Evolutionary conservation across 1,140 invertebrate species (phyloP).

Genomic region (Pectinophora gossypiella): DNA sequence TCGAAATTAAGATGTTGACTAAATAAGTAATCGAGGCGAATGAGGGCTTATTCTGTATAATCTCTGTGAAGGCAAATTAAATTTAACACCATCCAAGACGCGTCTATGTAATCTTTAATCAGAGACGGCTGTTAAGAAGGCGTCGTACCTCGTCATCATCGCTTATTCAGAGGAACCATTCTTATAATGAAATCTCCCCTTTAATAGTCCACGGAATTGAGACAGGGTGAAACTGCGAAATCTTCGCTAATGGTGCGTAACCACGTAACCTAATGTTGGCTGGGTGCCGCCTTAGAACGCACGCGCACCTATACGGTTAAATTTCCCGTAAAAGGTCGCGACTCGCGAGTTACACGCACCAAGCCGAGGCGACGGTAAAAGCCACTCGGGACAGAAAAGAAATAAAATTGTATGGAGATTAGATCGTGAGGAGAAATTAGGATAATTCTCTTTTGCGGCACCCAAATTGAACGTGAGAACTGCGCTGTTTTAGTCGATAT

Average conservation of each 20-base stretch:
- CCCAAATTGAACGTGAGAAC: neutral
- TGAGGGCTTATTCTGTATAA: conserved; percentile 28
- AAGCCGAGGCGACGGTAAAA: conserved; percentile 10
- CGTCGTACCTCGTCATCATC: conserved; percentile 29
- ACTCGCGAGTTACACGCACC: conserved; percentile 12
- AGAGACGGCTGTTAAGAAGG: conserved; percentile 26
- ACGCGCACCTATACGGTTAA: conserved; percentile 14
- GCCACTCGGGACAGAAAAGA: conserved; percentile 7
- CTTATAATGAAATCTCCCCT: conserved; percentile 56
- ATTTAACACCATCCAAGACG: conserved; percentile 23
- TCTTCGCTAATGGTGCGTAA: conserved; percentile 50
- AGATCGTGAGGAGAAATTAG: neutral
- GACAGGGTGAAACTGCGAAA: conserved; percentile 52
- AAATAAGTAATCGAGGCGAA: conserved; percentile 28
- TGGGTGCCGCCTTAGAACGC: conserved; percentile 28
- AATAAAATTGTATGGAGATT: conserved; percentile 23
- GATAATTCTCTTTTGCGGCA: neutral
- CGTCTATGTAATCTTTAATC: conserved; percentile 32
- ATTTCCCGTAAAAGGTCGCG: conserved; percentile 17
- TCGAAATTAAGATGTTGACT: conserved; percentile 17
- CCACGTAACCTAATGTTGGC: conserved; percentile 48
- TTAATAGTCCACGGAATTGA: conserved; percentile 52
- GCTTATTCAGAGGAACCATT: conserved; percentile 46
- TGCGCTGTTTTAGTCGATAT: no score
- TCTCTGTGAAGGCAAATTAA: conserved; percentile 35